A percentile compares a stretch with the other conserved stretches of the same genome.
phyloP scores from a whole-genome alignment of 2,888 invertebrate genomes.

The Melieria crassipennis region DNA sequence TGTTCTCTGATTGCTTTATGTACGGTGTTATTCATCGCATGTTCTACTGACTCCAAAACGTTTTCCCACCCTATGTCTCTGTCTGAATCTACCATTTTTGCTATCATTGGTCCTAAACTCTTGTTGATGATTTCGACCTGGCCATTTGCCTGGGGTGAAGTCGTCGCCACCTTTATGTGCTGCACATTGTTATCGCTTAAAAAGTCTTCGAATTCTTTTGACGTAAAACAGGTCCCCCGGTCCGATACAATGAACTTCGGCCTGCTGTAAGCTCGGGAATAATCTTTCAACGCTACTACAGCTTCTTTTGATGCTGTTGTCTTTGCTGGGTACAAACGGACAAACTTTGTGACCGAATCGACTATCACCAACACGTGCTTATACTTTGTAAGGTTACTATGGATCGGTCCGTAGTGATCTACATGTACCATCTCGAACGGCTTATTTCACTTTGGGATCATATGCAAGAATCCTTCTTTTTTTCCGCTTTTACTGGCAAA shows the following conservation, averaged over 20 bases:
- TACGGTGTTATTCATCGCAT: neutral
- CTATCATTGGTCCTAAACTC: slow-evolving; percentile 5
- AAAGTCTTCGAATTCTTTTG: slow-evolving; percentile 5
- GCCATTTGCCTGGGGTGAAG: slow-evolving; percentile 11
- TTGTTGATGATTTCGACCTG: slow-evolving; percentile 9
- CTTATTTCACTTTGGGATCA: slow-evolving; percentile 26
- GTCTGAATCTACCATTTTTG: neutral
- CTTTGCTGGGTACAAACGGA: slow-evolving; percentile 13
- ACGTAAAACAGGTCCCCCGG: slow-evolving; percentile 17
- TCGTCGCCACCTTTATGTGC: slow-evolving; percentile 4
- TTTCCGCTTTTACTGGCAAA: slow-evolving; percentile 26
- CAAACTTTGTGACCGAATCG: slow-evolving; percentile 36
- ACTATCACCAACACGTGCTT: slow-evolving; percentile 37
- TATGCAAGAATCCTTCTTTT: slow-evolving; percentile 31
- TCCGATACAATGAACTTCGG: neutral
- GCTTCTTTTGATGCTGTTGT: slow-evolving; percentile 8
- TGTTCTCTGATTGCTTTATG: neutral
- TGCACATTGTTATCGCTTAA: neutral
- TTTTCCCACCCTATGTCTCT: neutral
- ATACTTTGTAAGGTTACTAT: neutral
- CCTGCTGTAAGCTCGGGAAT: slow-evolving; percentile 4
- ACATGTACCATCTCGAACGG: slow-evolving; percentile 36
- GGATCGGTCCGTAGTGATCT: slow-evolving; percentile 42
- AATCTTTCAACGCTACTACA: neutral
- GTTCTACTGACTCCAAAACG: neutral